These are phyloP conservation scores for Nothocercus julius DNA, from an alignment of 2,113 vertebrate species.

Conservation along the genomic window DNA sequence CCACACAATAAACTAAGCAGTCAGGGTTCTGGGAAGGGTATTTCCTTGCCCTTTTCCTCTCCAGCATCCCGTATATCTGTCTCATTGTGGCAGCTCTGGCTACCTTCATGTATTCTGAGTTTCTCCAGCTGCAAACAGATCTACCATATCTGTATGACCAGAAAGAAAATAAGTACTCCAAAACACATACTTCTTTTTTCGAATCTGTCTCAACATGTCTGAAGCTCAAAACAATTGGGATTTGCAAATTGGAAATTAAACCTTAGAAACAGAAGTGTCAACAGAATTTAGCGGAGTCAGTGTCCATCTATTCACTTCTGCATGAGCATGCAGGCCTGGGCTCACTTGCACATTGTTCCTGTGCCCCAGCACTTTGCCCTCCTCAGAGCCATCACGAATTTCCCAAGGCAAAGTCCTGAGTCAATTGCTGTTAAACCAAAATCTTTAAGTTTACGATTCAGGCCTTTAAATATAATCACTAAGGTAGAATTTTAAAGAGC, in stretches of 20 bases:
- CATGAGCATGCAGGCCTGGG: rapidly evolving
- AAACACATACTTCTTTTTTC: background rate
- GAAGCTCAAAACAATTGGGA: background rate
- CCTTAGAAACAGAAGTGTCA: rapidly evolving
- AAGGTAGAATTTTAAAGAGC: background rate
- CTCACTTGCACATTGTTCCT: rapidly evolving
- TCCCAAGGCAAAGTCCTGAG: background rate
- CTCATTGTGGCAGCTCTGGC: background rate
- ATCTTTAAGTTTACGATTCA: rapidly evolving
- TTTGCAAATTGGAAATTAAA: background rate
- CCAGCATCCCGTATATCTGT: background rate
- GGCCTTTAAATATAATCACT: background rate
- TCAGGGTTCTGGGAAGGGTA: background rate
- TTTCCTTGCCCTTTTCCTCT: background rate
- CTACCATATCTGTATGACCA: background rate
- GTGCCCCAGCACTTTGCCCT: background rate
- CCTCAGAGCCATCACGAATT: rapidly evolving
- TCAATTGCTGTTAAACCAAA: rapidly evolving
- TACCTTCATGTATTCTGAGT: background rate
- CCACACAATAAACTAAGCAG: background rate
- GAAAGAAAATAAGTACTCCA: background rate
- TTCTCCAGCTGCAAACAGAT: background rate
- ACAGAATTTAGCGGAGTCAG: rapidly evolving
- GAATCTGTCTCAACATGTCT: background rate
- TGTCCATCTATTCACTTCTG: rapidly evolving